Evolutionary conservation across 2,113 vertebrate species (phyloP).

Genomic region (Colius striatus): DNA sequence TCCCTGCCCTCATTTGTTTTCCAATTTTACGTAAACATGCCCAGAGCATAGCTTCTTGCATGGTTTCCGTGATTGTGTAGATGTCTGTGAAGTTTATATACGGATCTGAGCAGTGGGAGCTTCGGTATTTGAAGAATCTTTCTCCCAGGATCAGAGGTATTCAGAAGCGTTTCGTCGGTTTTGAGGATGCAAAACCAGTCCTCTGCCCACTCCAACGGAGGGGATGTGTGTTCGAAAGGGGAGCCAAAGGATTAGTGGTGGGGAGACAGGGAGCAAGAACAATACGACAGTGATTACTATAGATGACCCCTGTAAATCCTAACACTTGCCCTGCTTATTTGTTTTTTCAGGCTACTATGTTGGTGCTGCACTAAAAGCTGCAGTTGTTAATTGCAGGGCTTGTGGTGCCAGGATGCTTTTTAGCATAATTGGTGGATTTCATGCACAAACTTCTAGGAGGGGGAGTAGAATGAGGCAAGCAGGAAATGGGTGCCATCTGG

Average conservation of each 20-base stretch:
- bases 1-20: not conserved
- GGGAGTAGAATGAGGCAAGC: conserved; percentile 39
- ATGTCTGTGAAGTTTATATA: not conserved
- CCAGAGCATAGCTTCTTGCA: not conserved
- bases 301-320: conserved; percentile 52
- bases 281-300: conserved; percentile 15
- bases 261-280: not conserved
- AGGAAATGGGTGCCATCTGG: conserved; percentile 54
- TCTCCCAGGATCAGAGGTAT: not conserved
- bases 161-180: not conserved
- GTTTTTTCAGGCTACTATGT: conserved; percentile 52
- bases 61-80: not conserved
- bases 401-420: conserved; percentile 56
- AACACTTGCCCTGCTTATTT: conserved; percentile 51
- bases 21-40: not conserved
- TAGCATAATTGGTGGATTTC: conserved; percentile 67
- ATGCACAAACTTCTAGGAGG: conserved; percentile 50
- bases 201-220: not conserved
- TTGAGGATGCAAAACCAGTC: not conserved
- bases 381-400: conserved; percentile 56
- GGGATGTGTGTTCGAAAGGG: not conserved
- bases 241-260: conserved; percentile 35
- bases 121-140: not conserved
- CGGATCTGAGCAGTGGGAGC: not conserved
- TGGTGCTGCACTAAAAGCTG: conserved; percentile 65